These are phyloP conservation scores for Uropsilus gracilis DNA, from an alignment of 2,113 vertebrate species.

Conservation along the genomic window DNA sequence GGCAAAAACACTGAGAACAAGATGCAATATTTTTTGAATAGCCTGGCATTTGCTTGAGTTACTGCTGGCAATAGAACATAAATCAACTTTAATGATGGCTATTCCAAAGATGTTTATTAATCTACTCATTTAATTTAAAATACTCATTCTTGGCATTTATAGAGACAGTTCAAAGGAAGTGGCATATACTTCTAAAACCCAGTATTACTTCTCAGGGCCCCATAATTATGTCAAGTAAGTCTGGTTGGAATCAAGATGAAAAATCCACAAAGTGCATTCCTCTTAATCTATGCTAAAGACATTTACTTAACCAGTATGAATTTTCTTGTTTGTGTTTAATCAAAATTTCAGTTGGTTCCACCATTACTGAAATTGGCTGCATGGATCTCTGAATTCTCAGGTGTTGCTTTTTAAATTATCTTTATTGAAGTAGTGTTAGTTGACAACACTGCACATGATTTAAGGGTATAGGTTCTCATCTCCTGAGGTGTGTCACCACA, in stretches of 20 bases:
- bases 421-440: too few relatives aligned
- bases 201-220: conserved; percentile 44
- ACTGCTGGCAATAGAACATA: conserved; percentile 61
- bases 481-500: too few relatives aligned
- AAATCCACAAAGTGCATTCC: conserved; percentile 14
- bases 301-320: background rate
- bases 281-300: conserved; percentile 4
- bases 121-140: conserved; percentile 75
- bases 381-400: background rate
- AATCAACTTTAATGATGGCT: conserved; percentile 71
- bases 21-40: conserved; percentile 73
- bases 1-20: conserved; percentile 40
- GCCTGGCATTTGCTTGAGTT: conserved; percentile 73
- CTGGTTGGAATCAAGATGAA: background rate
- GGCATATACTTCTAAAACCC: conserved; percentile 33
- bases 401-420: background rate
- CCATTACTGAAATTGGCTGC: background rate
- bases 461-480: too few relatives aligned
- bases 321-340: background rate
- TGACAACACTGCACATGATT: too few relatives aligned
- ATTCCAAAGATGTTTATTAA: conserved; percentile 73
- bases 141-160: conserved; percentile 68
- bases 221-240: conserved; percentile 48
- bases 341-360: conserved; percentile 26
- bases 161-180: conserved; percentile 52